Conservation (phyloP, 2,797 vertebrate genomes). For the Gallinago solitaria region DNA sequence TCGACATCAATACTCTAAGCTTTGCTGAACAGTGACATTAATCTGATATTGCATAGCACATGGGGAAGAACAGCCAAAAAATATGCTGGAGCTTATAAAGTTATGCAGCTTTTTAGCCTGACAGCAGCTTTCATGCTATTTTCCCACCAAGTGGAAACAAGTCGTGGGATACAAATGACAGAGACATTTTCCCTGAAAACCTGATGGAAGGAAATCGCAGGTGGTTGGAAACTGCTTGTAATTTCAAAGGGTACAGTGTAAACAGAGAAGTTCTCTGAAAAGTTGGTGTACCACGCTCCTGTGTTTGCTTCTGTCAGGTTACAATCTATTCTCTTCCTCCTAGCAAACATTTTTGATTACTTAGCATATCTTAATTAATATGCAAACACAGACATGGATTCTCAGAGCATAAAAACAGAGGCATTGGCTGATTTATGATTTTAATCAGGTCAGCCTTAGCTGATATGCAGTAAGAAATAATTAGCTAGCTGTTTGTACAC, state of each 20-base stretch:
- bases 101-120: constrained; percentile 3
- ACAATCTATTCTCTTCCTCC: constrained; percentile 10
- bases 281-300: background rate
- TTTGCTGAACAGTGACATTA: constrained; percentile 64
- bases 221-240: background rate
- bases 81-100: background rate
- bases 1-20: constrained; percentile 53
- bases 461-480: constrained; percentile 65
- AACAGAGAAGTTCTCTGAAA: background rate
- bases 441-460: constrained; percentile 68
- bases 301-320: constrained; percentile 12
- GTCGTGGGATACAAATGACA: background rate
- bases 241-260: background rate
- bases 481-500: constrained; percentile 50
- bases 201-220: background rate
- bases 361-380: constrained; percentile 50
- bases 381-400: constrained; percentile 31
- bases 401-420: constrained; percentile 36
- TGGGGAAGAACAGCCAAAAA: constrained; percentile 37
- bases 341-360: constrained; percentile 32
- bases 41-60: constrained; percentile 32
- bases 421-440: constrained; percentile 64
- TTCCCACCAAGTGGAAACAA: constrained; percentile 17
- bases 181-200: background rate
- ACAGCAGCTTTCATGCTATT: constrained; percentile 28